phyloP scores from a whole-genome alignment of 2,113 vertebrate genomes.

The Oreamnos americanus region DNA sequence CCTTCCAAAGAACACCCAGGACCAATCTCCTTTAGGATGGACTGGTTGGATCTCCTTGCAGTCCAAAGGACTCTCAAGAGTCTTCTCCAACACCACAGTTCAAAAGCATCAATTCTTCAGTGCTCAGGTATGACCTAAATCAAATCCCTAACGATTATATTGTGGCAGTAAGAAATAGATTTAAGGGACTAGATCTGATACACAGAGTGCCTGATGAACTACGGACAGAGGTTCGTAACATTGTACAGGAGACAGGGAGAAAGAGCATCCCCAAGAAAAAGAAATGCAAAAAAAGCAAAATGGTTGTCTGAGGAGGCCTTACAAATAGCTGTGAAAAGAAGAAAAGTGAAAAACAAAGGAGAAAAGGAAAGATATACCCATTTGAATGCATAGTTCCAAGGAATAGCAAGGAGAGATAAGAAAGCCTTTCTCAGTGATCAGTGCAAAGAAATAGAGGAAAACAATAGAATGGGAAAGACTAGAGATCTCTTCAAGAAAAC shows the following conservation, averaged over 20 bases:
- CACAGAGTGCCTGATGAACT: background rate
- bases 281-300: background rate
- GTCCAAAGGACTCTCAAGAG: no score
- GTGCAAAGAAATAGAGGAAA: background rate
- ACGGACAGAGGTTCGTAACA: fast-evolving
- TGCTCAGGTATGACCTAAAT: background rate
- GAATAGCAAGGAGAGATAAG: background rate
- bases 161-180: background rate
- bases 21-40: no score
- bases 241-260: background rate
- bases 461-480: background rate
- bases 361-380: background rate
- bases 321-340: background rate
- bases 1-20: no score
- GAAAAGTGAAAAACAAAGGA: background rate
- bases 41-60: no score
- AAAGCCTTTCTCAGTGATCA: background rate
- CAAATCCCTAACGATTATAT: background rate
- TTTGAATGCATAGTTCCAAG: background rate
- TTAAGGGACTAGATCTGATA: background rate
- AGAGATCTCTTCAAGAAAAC: background rate
- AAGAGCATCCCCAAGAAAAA: background rate
- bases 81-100: no score
- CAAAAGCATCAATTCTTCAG: no score
- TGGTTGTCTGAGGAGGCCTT: background rate